phyloP scores from a whole-genome alignment of 64 coral and sea anemone species.

The Stichodactyla mertensii region DNA sequence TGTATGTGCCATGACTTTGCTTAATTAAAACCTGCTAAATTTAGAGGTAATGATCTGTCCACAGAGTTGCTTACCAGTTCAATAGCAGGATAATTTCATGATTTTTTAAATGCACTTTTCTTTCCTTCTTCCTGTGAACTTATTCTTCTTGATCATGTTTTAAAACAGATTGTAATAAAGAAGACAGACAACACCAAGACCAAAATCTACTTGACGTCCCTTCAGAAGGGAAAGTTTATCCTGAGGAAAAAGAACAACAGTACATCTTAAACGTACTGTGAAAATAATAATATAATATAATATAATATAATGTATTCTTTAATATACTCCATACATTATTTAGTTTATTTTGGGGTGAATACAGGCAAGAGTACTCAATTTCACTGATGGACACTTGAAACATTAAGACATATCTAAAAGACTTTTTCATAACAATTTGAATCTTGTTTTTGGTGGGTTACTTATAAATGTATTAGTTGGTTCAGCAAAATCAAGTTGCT shows the following conservation, averaged over 20 bases:
- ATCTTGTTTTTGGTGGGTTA: no score
- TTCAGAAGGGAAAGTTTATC: slow-evolving; percentile 88
- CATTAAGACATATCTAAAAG: no score
- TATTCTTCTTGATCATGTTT: neutral
- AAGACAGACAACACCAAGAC: slow-evolving; percentile 91
- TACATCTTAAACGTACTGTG: neutral
- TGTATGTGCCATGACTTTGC: no score
- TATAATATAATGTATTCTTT: neutral
- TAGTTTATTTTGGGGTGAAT: neutral
- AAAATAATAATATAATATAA: neutral
- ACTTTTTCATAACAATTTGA: no score
- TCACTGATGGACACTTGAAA: no score
- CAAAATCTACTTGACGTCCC: slow-evolving; percentile 68
- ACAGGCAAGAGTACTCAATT: no score
- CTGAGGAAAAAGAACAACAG: slow-evolving; percentile 75
- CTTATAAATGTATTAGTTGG: no score
- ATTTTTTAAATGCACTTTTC: neutral
- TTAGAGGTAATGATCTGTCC: no score
- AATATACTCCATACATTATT: neutral
- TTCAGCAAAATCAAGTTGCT: no score
- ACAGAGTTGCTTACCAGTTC: no score
- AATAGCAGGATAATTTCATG: no score
- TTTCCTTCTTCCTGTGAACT: neutral
- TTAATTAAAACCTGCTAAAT: no score
- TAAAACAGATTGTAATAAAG: slow-evolving; percentile 76